Evolutionary conservation across 2,888 invertebrate genomes (phyloP).

Genomic region (Acronicta leporina): DNA sequence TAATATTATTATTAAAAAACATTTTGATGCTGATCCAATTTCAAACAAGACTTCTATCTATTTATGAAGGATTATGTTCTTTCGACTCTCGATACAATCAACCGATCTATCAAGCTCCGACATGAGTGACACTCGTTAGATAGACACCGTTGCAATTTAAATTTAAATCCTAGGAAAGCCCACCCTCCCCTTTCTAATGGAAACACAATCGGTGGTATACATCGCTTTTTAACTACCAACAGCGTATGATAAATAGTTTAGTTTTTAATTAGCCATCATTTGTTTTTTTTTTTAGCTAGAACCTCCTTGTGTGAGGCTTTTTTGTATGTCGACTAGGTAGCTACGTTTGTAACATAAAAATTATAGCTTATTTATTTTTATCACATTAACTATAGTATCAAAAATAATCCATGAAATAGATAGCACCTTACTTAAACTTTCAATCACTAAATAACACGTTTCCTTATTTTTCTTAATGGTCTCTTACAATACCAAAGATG

Average conservation of each 20-base stretch:
- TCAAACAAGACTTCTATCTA: conserved; percentile 18
- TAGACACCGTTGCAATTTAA: conserved; percentile 79
- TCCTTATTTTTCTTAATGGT: no score
- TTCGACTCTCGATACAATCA: conserved; percentile 71
- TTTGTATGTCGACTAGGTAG: no score
- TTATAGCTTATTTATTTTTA: no score
- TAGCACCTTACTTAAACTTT: no score
- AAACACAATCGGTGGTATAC: conserved; percentile 46
- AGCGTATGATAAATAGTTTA: no score
- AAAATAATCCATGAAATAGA: no score
- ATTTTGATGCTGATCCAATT: not conserved
- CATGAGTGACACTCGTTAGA: conserved; percentile 80
- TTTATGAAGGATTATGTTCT: conserved; percentile 50
- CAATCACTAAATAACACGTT: no score
- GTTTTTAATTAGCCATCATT: not conserved
- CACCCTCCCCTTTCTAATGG: conserved; percentile 63
- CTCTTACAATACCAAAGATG: no score
- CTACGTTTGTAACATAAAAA: no score
- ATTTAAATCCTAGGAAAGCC: conserved; percentile 79
- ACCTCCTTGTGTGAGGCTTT: no score
- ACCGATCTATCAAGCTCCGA: conserved; percentile 80
- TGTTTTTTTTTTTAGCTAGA: not conserved
- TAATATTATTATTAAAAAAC: not conserved
- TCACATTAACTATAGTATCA: no score
- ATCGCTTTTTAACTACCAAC: conserved; percentile 35